Base-by-base conservation (phyloP, 2,797 vertebrate species). In the Gallinago stenura region DNA sequence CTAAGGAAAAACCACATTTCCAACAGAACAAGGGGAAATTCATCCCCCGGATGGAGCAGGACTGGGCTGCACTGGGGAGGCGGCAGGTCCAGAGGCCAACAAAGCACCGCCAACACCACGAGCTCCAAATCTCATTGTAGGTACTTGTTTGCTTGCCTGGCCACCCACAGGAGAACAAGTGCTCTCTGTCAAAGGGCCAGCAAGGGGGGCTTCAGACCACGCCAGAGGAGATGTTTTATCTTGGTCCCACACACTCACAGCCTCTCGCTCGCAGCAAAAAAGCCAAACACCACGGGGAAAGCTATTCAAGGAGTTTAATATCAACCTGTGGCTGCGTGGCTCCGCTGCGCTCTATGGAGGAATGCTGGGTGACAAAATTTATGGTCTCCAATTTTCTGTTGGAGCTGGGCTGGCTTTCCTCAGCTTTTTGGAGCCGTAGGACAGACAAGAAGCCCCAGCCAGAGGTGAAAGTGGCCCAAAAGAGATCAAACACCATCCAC, bases 381-480 rank as follows among this genome's bases (percentile, higher is more conserved):
- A 43, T 3, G 9, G 51, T 2, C 43, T 72, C 26, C 60, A 18
- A 20, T 58, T 82, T 35, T 28, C 51, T 53, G 51, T 53, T 53
- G 26, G 26, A 76, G 62, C 70, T 76, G 73, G 78, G 51, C 53
- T 83, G 71, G 43, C 68, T 91, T 35, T 82, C 66, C 60, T 30
- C 14, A 31, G 86, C 31, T 82, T 54, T 81, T 20, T 64, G 77
- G 68, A 77, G 68, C 15, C 0, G 0, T 2, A 16, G 0, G 1
- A 62, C 48, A 33, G 86, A 17, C 54, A 83, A 82, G 39, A 58
- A 77, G 33, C 43, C 56, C 43, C 82, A 91, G 68, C 15, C 78
- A 92, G 84, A 66, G 56, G 76, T 57, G 91, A 90, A 81, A 71
- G 48, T 26, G 71, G n/a, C 64, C 79, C 56, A 58, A 58, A 90